Evolutionary conservation across 2,888 invertebrate species (phyloP).

Genomic region (Electrophaes corylata): DNA sequence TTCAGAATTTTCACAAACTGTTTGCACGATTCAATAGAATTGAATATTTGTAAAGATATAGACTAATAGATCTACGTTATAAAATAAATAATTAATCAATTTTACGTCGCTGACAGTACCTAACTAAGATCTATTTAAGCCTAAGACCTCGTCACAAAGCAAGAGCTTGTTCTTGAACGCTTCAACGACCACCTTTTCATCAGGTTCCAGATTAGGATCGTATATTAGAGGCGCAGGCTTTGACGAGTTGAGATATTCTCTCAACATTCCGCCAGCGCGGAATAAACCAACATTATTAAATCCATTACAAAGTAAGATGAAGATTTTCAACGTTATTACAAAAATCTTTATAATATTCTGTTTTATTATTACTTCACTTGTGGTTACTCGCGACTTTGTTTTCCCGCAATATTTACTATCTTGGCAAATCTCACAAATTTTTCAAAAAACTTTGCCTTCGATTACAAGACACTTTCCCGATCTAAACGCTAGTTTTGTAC

Average conservation of each 20-base stretch:
- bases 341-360: background rate
- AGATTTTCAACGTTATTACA: background rate
- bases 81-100: background rate
- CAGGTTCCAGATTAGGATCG: constrained; percentile 6
- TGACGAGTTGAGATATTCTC: constrained; percentile 8
- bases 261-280: background rate
- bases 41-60: too few relatives aligned
- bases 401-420: too few relatives aligned
- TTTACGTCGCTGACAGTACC: background rate
- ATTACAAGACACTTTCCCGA: too few relatives aligned
- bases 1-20: too few relatives aligned
- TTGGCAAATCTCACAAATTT: too few relatives aligned
- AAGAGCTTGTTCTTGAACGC: background rate
- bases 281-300: background rate
- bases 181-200: constrained; percentile 18
- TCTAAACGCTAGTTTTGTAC: too few relatives aligned
- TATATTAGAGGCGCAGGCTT: constrained; percentile 1
- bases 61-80: too few relatives aligned
- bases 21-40: too few relatives aligned
- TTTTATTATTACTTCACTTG: background rate
- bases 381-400: too few relatives aligned
- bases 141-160: constrained; percentile 7
- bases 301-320: background rate
- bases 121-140: background rate
- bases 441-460: too few relatives aligned